Base-by-base conservation (phyloP, 2,888 invertebrate species). In the Cephus sareptanus region DNA sequence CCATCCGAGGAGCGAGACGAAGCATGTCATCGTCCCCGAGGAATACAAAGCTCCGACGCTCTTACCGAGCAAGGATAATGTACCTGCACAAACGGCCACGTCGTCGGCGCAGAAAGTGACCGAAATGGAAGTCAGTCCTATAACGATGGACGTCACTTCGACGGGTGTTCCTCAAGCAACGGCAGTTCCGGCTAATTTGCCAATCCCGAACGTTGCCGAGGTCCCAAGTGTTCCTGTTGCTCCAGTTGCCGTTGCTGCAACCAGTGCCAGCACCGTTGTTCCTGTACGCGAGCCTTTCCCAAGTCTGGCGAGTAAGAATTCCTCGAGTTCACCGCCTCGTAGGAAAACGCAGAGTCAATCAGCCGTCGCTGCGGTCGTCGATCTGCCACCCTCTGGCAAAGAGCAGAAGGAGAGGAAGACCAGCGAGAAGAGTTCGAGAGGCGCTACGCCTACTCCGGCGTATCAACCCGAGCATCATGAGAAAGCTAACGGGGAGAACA, bases 41-140 rank as follows among this genome's bases (percentile, higher is more conserved):
- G 86, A 87, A 79, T 79, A 83, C 74, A 79, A 84, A 75, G 77
- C 75, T 33, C 69, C 79, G 74, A 75, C 82, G 37, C 75, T 83
- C 56, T 80, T 84, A 73, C 80, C 85, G 78, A 89, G 83, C 79
- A 85, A 86, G 83, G 83, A 87, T 83, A 84, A 85, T 82, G 82
- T 84, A 83, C 82, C 86, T 80, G 77, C 93, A 90, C 92, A 93
- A 89, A 87, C 91, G 34, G 34, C 79, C 40, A 79, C 83, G n/a
- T 34, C 75, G 68, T 34, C 79, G 23, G 31, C 13, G n/a, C 75
- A 77, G 35, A 73, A 81, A 73, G 79, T 80, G 75, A 69, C 78
- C 30, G 82, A 83, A 75, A 79, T 80, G 31, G 82, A 86, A 40
- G 76, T 77, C 71, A 84, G 76, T 78, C 37, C 75, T 73, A 9